These are phyloP conservation scores for Geodia barretti DNA, from an alignment of 37 sponge, comb jelly and placozoan genomes.

Conservation along the genomic window DNA sequence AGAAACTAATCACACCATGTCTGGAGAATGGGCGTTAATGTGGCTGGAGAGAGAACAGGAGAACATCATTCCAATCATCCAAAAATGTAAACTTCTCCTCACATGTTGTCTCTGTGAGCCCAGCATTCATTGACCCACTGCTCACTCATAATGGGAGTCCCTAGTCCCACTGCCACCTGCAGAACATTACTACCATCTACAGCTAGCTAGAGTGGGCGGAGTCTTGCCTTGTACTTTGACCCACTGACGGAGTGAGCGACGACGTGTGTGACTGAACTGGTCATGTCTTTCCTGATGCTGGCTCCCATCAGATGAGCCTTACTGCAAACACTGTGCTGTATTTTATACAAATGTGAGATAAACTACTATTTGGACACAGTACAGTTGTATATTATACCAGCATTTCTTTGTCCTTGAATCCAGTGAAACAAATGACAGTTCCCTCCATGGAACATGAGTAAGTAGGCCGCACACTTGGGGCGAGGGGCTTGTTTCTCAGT, in stretches of 20 bases:
- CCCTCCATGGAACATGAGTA: slow-evolving; percentile 73
- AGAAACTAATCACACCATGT: slow-evolving; percentile 35
- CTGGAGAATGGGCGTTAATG: slow-evolving; percentile 3
- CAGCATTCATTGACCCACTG: slow-evolving; percentile 77
- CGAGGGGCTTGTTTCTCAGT: slow-evolving; percentile 48
- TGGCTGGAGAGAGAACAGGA: slow-evolving; percentile 17
- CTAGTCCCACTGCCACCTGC: slow-evolving; percentile 79
- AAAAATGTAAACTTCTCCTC: neutral
- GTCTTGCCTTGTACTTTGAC: slow-evolving; percentile 82
- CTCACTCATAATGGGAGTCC: slow-evolving; percentile 90
- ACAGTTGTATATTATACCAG: slow-evolving; percentile 30
- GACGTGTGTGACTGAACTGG: slow-evolving; percentile 80
- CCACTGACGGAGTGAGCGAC: slow-evolving; percentile 87
- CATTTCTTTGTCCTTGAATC: slow-evolving; percentile 73
- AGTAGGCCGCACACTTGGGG: slow-evolving; percentile 59
- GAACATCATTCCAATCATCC: neutral
- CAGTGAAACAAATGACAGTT: slow-evolving; percentile 80
- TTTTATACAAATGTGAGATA: no score
- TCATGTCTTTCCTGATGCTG: slow-evolving; percentile 81
- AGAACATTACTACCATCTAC: slow-evolving; percentile 6
- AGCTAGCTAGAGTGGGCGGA: no score
- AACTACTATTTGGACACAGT: neutral
- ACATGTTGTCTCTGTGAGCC: slow-evolving; percentile 52
- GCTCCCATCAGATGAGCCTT: slow-evolving; percentile 89
- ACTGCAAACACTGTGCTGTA: slow-evolving; percentile 59